A percentile compares a stretch with the other conserved stretches of the same genome.
phyloP scores from a whole-genome alignment of 2,888 invertebrate species.

The Bellardia pandia region DNA sequence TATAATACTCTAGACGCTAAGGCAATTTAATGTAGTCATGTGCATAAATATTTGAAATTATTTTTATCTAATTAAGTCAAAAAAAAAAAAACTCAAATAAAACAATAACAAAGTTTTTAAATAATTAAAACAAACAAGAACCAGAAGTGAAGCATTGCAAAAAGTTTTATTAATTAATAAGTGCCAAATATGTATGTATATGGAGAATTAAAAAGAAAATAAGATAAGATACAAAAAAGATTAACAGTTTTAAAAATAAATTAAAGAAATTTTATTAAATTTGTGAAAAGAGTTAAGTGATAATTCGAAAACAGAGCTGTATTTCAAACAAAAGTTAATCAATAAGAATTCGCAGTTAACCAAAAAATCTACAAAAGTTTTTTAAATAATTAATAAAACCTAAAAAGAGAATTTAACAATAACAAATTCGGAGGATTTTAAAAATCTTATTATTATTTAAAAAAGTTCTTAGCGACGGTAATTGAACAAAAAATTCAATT shows the following conservation, averaged over 20 bases:
- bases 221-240: not conserved
- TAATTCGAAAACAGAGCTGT: too few relatives aligned
- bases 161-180: not conserved
- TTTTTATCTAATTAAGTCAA: slow-evolving; percentile 53
- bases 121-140: slow-evolving; percentile 27
- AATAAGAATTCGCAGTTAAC: too few relatives aligned
- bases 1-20: slow-evolving; percentile 52
- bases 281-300: not conserved
- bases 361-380: too few relatives aligned
- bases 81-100: slow-evolving; percentile 33
- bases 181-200: not conserved
- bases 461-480: too few relatives aligned
- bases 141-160: not conserved
- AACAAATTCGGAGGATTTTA: too few relatives aligned
- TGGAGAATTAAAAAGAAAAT: not conserved
- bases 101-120: slow-evolving; percentile 13
- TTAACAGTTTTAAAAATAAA: not conserved
- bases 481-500: too few relatives aligned
- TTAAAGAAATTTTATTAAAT: not conserved
- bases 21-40: slow-evolving; percentile 40
- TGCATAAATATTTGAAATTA: slow-evolving; percentile 41
- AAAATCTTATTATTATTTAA: too few relatives aligned
- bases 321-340: not conserved
- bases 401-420: not conserved
- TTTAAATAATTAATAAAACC: too few relatives aligned